These are phyloP conservation scores for Daboia siamensis DNA, from an alignment of 2,113 vertebrate genomes.

Conservation along the genomic window DNA sequence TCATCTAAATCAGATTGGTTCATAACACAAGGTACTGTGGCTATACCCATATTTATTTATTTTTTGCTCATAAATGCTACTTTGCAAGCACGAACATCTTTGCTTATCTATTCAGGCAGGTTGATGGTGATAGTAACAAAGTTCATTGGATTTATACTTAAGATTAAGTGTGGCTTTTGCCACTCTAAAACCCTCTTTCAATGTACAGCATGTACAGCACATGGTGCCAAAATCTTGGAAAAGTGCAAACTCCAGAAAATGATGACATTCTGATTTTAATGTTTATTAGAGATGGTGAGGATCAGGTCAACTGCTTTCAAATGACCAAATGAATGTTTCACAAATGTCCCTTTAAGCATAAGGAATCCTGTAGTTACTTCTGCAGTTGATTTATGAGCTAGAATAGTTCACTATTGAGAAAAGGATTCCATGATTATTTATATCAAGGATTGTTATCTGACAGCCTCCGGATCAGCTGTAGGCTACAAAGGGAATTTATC, in stretches of 20 bases:
- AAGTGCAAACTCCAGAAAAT: neutral
- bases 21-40: neutral
- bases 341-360: neutral
- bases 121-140: neutral
- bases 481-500: neutral
- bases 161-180: neutral
- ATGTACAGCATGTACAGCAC: neutral
- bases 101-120: neutral
- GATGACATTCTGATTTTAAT: neutral
- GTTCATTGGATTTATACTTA: neutral
- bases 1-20: neutral
- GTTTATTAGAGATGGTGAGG: neutral
- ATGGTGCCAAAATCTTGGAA: neutral
- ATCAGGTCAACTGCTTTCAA: neutral
- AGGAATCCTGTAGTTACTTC: neutral
- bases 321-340: neutral
- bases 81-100: neutral
- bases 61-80: neutral
- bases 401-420: neutral
- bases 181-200: neutral
- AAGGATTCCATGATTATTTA: neutral
- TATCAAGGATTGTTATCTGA: neutral
- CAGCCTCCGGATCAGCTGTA: neutral
- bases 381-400: neutral
- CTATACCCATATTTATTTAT: neutral